Evolutionary conservation across 1,140 invertebrate species (phyloP), one percentile per base, ranked within the genome.

Genomic region (Dinoponera quadriceps): DNA sequence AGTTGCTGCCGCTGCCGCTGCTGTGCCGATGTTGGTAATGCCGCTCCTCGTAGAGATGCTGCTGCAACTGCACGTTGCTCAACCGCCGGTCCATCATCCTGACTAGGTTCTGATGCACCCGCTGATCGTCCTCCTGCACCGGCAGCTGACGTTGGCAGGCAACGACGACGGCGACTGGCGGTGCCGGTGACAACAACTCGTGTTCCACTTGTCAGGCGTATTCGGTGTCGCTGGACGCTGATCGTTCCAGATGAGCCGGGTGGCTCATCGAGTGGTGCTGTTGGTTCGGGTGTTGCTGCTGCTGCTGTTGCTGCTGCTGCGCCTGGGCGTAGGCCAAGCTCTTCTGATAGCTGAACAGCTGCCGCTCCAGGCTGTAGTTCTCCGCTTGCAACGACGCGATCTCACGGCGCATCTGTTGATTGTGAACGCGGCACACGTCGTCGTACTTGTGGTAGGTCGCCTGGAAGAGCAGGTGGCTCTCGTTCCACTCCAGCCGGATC

Each of bases 401-500:
- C 93, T 98, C 98, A 44, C 97, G 95, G 91, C 97, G 96, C 97
- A 98, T 98, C 93, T 98, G 97, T 90, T 97, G 97, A 92, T 97
- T 97, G 92, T 98, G 98, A 72, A 97, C 95, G 75, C 97, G 95
- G 82, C 96, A 96, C 27, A 98, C 96, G 92, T 98, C 97, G 92
- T 98, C 98, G 91, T 98, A 97, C 89, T 97, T 97, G 93, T 98
- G 97, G 92, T 98, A 98, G 62, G 97, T 97, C 59, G 97, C 97
- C 91, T 97, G 97, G 92, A 98, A 97, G 11, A 98, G 95, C 57
- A 98, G 94, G 86, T 98, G 97, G 51, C 97, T 97, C 91, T 98
- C 97, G 85, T 97, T 96, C 97, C 97, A 98, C 91, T 98, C 97
- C 0, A 98, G 95, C 85, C 98, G 96, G 13, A 98, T 96, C 14